A percentile compares a stretch with the other conserved stretches of the same genome.
These are phyloP conservation scores for Achroia grisella DNA, from an alignment of 1,140 invertebrate species.

Conservation along the genomic window DNA sequence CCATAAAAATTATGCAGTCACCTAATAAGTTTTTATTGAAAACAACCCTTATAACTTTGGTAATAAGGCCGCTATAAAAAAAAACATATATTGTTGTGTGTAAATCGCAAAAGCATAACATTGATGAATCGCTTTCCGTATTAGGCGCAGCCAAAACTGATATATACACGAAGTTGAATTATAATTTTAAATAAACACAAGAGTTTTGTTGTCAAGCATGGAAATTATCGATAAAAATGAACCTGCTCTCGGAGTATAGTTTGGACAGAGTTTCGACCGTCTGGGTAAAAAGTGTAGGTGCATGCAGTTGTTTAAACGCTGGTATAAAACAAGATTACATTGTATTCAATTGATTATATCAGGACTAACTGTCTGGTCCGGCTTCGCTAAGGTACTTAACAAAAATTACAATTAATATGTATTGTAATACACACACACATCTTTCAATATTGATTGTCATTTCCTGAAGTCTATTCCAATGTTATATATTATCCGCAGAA, in stretches of 20 bases:
- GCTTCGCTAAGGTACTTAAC: no score
- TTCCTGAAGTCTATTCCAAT: no score
- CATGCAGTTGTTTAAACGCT: no score
- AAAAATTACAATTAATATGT: no score
- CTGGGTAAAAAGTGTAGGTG: no score
- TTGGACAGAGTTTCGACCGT: no score
- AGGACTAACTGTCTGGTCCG: no score
- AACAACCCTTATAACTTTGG: conserved; percentile 7
- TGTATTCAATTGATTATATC: no score
- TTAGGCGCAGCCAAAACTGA: conserved; percentile 46
- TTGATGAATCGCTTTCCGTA: conserved; percentile 51
- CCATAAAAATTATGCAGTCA: conserved; percentile 5
- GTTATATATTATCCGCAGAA: no score
- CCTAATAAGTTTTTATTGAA: neutral
- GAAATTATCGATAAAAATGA: conserved; percentile 25
- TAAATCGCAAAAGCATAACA: conserved; percentile 32
- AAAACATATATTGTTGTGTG: neutral
- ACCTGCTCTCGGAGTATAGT: conserved; percentile 21
- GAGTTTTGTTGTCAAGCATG: conserved; percentile 32
- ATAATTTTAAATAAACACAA: conserved; percentile 50
- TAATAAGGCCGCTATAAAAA: neutral
- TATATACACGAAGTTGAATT: conserved; percentile 52
- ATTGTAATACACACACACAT: no score
- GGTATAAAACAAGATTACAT: no score
- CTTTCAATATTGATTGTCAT: no score